phyloP scores from a whole-genome alignment of 2,113 vertebrate species.

The human (Homo sapiens) region GRCh38 chr21:15964501-15965000 shows the following conservation, averaged over 20 bases:
- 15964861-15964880: neutral
- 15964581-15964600: slow-evolving; percentile 68
- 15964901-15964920: neutral
- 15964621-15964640: slow-evolving; percentile 11
- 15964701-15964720: slow-evolving; percentile 61
- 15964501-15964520: slow-evolving; percentile 59
- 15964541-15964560: slow-evolving; percentile 73
- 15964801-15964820: neutral
- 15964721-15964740: neutral
- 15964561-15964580: slow-evolving; percentile 50
- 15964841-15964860: slow-evolving; percentile 30
- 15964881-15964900: neutral
- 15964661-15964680: slow-evolving; percentile 53
- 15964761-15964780: slow-evolving; percentile 41
- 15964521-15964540: slow-evolving; percentile 54
- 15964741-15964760: slow-evolving; percentile 13
- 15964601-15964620: slow-evolving; percentile 69
- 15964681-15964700: slow-evolving; percentile 61
- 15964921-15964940: neutral
- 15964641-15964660: slow-evolving; percentile 12
- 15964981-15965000: neutral
- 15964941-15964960: neutral
- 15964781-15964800: slow-evolving; percentile 31
- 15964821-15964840: neutral
- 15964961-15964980: neutral